Evolutionary conservation across 2,888 invertebrate genomes (phyloP).

Genomic region (Drosophila monieri): DNA sequence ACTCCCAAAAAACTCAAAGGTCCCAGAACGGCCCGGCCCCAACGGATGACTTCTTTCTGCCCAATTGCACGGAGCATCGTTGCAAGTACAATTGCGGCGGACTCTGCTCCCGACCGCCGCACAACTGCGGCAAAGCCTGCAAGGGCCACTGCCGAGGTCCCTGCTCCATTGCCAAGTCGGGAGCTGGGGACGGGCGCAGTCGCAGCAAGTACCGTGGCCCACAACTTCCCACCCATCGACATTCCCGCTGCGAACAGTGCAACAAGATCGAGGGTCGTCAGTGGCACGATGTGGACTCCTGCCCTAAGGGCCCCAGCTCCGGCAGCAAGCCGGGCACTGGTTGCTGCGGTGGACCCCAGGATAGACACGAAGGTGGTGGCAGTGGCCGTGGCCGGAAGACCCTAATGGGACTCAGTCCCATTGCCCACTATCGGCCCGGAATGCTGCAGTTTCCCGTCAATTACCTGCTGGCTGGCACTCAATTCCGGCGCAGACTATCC

Average conservation of each 20-base stretch:
- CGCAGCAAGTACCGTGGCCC: neutral
- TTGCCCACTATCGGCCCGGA: constrained; percentile 60
- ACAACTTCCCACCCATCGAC: neutral
- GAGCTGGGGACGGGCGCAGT: constrained; percentile 20
- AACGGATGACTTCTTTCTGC: constrained; percentile 26
- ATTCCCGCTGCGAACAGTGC: constrained; percentile 8
- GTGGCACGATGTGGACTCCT: constrained; percentile 4
- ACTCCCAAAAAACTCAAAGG: neutral
- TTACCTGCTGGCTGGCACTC: constrained; percentile 24
- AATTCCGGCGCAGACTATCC: constrained; percentile 47
- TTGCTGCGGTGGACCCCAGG: neutral
- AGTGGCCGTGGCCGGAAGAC: neutral
- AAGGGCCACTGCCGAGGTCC: neutral
- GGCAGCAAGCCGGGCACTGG: neutral
- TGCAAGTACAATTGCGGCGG: constrained; percentile 20
- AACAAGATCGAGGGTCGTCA: constrained; percentile 1
- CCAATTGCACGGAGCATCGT: constrained; percentile 15
- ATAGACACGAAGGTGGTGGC: neutral
- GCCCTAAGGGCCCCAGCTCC: neutral
- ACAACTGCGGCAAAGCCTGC: constrained; percentile 16
- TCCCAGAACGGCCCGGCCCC: neutral
- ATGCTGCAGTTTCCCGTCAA: constrained; percentile 24
- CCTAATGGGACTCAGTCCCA: constrained; percentile 25
- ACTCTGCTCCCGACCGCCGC: neutral
- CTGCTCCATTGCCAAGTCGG: constrained; percentile 17